Evolutionary conservation across 2,797 vertebrate species (phyloP).

Genomic region (Ciconia nigra): DNA sequence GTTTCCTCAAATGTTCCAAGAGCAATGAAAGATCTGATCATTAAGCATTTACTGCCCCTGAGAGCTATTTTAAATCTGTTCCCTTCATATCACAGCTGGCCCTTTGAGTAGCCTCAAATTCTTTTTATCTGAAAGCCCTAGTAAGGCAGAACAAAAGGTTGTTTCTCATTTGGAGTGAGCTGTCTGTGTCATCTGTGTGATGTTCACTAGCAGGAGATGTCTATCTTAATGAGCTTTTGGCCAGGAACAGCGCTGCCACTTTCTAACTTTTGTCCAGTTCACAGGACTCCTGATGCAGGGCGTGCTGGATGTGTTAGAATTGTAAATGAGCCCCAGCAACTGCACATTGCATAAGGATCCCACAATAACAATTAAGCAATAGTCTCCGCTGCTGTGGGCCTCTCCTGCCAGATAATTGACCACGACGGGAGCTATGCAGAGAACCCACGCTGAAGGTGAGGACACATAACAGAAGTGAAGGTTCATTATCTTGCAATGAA

Average conservation of each 20-base stretch:
- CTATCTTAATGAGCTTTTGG: conserved; percentile 68
- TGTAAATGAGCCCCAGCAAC: conserved; percentile 67
- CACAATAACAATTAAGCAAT: conserved; percentile 30
- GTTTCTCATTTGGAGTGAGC: conserved; percentile 54
- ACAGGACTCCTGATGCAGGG: conserved; percentile 45
- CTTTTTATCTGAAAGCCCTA: conserved; percentile 60
- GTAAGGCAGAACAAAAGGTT: conserved; percentile 61
- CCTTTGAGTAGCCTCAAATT: conserved; percentile 58
- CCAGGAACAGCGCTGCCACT: conserved; percentile 35
- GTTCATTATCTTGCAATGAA: conserved; percentile 36
- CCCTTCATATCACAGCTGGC: conserved; percentile 65
- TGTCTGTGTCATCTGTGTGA: conserved; percentile 59
- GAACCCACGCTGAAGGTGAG: conserved; percentile 19
- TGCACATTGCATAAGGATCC: not conserved
- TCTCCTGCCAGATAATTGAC: conserved; percentile 39
- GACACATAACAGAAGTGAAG: not conserved
- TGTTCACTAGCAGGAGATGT: conserved; percentile 58
- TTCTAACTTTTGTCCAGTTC: conserved; percentile 69
- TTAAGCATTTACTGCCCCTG: conserved; percentile 68
- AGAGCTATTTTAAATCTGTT: conserved; percentile 71
- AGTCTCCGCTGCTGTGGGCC: not conserved
- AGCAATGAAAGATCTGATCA: conserved; percentile 69
- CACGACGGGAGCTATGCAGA: conserved; percentile 33
- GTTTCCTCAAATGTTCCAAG: conserved; percentile 60
- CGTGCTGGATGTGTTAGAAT: conserved; percentile 55